These are phyloP conservation scores for Philaenus spumarius DNA, from an alignment of 1,140 invertebrate species.

Conservation along the genomic window DNA sequence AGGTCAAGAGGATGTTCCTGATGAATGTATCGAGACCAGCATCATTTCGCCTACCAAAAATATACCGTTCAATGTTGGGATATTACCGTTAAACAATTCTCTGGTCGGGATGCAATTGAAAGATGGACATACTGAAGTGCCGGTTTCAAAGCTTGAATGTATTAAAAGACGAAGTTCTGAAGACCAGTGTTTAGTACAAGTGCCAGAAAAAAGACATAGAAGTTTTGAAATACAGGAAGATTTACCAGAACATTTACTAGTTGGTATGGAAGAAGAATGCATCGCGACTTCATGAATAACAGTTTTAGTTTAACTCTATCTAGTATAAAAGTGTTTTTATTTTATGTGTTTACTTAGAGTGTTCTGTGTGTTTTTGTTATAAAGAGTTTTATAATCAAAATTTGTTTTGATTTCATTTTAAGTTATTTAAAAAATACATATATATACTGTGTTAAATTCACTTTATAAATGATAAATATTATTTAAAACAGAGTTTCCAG, in stretches of 20 bases:
- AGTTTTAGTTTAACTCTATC: too few species aligned
- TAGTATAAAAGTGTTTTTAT: too few species aligned
- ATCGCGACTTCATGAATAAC: too few species aligned
- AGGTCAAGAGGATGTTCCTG: not conserved
- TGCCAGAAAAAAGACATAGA: slow-evolving; percentile 14
- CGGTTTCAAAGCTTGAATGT: slow-evolving; percentile 30
- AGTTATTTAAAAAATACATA: too few species aligned
- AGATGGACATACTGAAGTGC: slow-evolving; percentile 43
- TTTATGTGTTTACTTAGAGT: too few species aligned
- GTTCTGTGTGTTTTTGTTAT: too few species aligned
- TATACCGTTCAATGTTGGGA: slow-evolving; percentile 44
- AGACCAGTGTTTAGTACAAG: slow-evolving; percentile 4
- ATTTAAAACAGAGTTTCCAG: too few species aligned
- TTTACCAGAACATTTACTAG: not conserved
- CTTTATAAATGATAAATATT: too few species aligned
- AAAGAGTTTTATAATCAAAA: too few species aligned
- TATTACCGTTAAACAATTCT: slow-evolving; percentile 42
- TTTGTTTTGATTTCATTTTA: too few species aligned
- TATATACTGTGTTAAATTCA: too few species aligned
- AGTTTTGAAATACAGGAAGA: not conserved
- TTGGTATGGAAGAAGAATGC: too few species aligned
- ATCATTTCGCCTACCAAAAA: slow-evolving; percentile 35
- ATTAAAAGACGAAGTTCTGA: slow-evolving; percentile 6
- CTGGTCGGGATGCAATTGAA: slow-evolving; percentile 44
- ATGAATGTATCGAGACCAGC: not conserved